These are phyloP conservation scores for Dynastes grantii DNA, from an alignment of 2,888 invertebrate species.

Conservation along the genomic window DNA sequence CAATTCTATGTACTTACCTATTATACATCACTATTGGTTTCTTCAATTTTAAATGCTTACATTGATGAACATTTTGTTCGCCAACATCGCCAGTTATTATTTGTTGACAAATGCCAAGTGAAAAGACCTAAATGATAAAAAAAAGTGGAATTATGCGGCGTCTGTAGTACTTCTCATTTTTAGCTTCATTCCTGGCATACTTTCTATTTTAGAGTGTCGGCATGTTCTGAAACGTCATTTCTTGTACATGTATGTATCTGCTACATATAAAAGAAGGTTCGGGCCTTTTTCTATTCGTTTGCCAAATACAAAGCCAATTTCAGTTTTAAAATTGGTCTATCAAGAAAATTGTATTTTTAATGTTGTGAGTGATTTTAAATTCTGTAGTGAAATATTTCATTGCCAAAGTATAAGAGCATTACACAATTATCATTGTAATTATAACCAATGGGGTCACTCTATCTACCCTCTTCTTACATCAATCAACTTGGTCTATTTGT, in stretches of 20 bases:
- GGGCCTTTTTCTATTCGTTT: not conserved
- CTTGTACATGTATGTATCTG: constrained; percentile 10
- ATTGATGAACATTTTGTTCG: constrained; percentile 10
- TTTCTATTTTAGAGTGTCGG: constrained; percentile 44
- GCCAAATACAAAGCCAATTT: not conserved
- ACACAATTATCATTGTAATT: too few relatives aligned
- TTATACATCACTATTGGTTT: not conserved
- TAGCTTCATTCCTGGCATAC: constrained; percentile 48
- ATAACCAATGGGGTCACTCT: too few relatives aligned
- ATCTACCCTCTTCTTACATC: too few relatives aligned
- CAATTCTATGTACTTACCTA: not conserved
- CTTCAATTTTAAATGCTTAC: not conserved
- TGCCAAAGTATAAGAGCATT: too few relatives aligned
- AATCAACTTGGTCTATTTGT: too few relatives aligned
- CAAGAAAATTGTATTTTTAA: too few relatives aligned
- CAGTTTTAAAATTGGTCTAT: too few relatives aligned
- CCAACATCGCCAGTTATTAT: not conserved
- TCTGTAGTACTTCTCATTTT: constrained; percentile 43
- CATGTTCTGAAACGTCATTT: constrained; percentile 27
- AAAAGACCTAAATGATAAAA: constrained; percentile 9
- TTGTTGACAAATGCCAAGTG: constrained; percentile 20
- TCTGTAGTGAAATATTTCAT: too few relatives aligned
- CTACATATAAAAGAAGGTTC: not conserved
- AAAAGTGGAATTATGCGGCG: constrained; percentile 38
- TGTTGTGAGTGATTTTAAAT: too few relatives aligned